Conservation (phyloP, 2,113 vertebrate genomes). For the Trogon surrucura region DNA sequence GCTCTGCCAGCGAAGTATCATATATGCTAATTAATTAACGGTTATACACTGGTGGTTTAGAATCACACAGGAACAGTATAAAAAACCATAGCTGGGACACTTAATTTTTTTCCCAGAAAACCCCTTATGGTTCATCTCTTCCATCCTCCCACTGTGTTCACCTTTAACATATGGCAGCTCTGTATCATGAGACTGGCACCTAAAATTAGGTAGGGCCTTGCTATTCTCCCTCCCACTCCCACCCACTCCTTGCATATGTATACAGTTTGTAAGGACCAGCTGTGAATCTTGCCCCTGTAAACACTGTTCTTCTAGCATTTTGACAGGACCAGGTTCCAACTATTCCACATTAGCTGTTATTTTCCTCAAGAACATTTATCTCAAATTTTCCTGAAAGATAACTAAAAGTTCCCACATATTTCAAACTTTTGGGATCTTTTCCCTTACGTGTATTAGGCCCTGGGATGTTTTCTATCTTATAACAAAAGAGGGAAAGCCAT, state of each 20-base stretch:
- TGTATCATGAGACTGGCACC: constrained; percentile 55
- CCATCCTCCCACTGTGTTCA: constrained; percentile 50
- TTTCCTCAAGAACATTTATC: background rate
- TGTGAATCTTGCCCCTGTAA: constrained; percentile 63
- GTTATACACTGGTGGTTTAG: background rate
- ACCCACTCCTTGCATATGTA: constrained; percentile 64
- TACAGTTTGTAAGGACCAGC: constrained; percentile 60
- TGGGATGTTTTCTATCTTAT: background rate
- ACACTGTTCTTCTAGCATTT: constrained; percentile 24
- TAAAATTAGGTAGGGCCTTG: constrained; percentile 68
- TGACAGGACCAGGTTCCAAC: background rate
- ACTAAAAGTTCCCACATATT: background rate
- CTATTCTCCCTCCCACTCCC: constrained; percentile 60
- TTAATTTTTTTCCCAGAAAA: background rate
- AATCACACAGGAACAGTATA: background rate
- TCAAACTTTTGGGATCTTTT: background rate
- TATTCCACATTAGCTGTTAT: background rate
- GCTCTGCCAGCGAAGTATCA: background rate
- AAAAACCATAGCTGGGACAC: background rate
- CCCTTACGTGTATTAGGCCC: background rate
- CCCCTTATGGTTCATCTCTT: constrained; percentile 18
- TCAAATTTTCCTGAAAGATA: background rate
- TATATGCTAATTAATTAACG: background rate
- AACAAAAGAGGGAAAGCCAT: background rate
- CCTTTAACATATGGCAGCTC: constrained; percentile 68